Percentiles rank a stretch among this genome's conserved stretches.
Evolutionary conservation across 2,797 vertebrate species (phyloP).

Genomic region (Tragelaphus eurycerus): DNA sequence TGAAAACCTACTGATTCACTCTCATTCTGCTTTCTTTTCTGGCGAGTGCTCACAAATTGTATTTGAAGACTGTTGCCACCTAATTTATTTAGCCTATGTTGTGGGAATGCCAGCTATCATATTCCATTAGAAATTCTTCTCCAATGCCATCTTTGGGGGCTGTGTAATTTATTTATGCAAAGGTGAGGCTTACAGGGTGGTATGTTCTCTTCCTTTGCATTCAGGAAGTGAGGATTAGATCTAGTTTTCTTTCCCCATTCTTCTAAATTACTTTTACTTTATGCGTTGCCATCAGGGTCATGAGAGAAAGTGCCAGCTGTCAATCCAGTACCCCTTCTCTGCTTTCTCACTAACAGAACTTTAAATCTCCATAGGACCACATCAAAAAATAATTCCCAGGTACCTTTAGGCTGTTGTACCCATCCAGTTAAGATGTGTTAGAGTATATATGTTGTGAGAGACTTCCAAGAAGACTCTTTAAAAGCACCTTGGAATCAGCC

Average conservation of each 20-base stretch:
- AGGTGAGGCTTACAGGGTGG: background rate
- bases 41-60: background rate
- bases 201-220: background rate
- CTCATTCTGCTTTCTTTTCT: background rate
- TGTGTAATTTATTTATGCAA: background rate
- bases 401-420: background rate
- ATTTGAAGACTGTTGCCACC: background rate
- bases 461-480: background rate
- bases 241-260: background rate
- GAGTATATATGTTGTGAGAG: background rate
- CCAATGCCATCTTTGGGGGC: background rate
- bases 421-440: background rate
- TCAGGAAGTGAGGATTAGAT: background rate
- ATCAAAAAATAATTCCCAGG: background rate
- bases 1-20: background rate
- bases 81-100: background rate
- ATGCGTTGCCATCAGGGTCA: background rate
- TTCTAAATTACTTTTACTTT: constrained; percentile 1
- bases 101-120: background rate
- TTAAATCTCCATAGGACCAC: background rate
- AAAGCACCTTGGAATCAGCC: background rate
- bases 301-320: background rate
- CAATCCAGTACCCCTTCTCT: background rate
- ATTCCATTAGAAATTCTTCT: background rate
- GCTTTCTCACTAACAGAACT: background rate